Base-by-base conservation (phyloP, 2,113 vertebrate genomes). In the Meles meles region DNA sequence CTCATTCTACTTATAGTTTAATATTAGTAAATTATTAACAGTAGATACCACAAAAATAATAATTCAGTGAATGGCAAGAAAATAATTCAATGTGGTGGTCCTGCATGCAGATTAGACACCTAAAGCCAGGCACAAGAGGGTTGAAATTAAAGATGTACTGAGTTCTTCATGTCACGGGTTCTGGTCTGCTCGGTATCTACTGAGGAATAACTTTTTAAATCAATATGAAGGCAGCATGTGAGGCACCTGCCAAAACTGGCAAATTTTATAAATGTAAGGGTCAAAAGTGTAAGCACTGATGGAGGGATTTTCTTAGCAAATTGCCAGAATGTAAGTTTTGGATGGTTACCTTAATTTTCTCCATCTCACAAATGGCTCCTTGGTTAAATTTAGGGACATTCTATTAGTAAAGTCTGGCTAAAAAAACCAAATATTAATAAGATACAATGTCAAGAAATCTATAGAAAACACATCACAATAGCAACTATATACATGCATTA, bases 71-170 rank as follows among this genome's bases (percentile, higher is more conserved):
- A 8, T 29, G 5, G 31, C 65, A 52, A 15, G 63, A 31, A 65
- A 65, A 65, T 67, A 34, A 34, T 34, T 67, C 31, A 9, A 6
- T 77, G 42, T 10, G 5, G 13, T 74, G 4, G 1, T 69, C 29
- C 0, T 14, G 15, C 25, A 34, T 18, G 20, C 25, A 44, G 27
- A 2, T 20, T 37, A 20, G 20, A 49, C 1, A 11, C 25, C 7
- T 13, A 5, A 9, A 12, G 17, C 17, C 2, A 29, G 4, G 37
- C 5, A 34, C 1, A 2, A 13, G 5, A 31, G 59, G 25, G 20
- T 79, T 89, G 49, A 55, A 52, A 39, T 39, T 20, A 34, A 49
- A 47, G 63, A 69, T 37, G 7, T 21, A 12, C 47, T 55, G 31
- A 20, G 37, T 37, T 44, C 52, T 34, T 92, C 13, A 4, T 11